phyloP scores from a whole-genome alignment of 2,888 invertebrate genomes.

The Pristionchus fissidentatus region DNA sequence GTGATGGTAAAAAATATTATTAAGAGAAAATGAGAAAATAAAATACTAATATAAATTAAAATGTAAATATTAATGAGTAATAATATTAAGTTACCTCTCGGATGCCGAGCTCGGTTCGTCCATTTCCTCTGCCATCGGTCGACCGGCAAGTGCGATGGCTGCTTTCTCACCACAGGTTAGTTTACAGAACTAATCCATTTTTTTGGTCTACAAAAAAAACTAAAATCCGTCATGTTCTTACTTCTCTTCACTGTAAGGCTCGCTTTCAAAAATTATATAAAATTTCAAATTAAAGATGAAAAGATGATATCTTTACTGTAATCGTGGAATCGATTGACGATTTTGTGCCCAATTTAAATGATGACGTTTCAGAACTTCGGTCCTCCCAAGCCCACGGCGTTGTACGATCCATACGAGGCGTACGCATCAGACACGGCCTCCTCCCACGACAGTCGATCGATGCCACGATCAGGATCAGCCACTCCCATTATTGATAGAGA shows the following conservation, averaged over 20 bases:
- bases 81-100: conserved; percentile 18
- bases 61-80: too few relatives aligned
- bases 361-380: conserved; percentile 35
- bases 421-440: conserved; percentile 60
- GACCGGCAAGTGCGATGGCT: conserved; percentile 46
- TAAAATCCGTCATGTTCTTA: background rate
- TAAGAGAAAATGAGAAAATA: too few relatives aligned
- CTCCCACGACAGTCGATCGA: conserved; percentile 78
- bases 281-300: too few relatives aligned
- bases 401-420: conserved; percentile 63
- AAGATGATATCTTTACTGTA: too few relatives aligned
- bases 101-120: conserved; percentile 39
- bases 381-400: conserved; percentile 52
- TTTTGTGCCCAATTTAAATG: background rate
- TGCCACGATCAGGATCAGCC: conserved; percentile 79
- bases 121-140: conserved; percentile 8
- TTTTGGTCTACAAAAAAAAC: background rate
- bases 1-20: too few relatives aligned
- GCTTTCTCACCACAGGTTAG: conserved; percentile 44
- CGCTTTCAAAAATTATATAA: too few relatives aligned
- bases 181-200: background rate
- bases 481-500: conserved; percentile 94
- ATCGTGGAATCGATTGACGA: too few relatives aligned
- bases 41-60: too few relatives aligned
- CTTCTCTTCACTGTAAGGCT: too few relatives aligned